Percentiles rank a stretch among this genome's conserved stretches.
Evolutionary conservation across 92 coral and sea anemone species (phyloP).

Genomic region (Siderastrea radians): DNA sequence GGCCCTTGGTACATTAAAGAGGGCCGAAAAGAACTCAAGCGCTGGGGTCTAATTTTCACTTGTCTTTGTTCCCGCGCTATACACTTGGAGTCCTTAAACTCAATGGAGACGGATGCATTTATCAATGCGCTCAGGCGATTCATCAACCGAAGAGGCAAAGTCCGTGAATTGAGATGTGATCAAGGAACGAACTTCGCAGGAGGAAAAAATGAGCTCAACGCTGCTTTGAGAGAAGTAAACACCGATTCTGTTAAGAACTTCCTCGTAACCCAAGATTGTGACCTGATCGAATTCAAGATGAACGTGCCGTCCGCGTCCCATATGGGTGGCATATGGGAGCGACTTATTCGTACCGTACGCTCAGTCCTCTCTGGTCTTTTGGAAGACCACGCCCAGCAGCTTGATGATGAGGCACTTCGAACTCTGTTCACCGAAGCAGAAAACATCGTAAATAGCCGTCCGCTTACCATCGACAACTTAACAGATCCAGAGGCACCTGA

Average conservation of each 20-base stretch:
- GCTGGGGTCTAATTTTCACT: conserved; percentile 65
- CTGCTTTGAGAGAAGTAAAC: conserved; percentile 37
- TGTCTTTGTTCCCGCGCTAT: conserved; percentile 49
- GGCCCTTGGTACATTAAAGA: conserved; percentile 66
- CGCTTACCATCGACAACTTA: no score
- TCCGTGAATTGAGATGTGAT: conserved; percentile 54
- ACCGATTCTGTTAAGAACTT: conserved; percentile 2
- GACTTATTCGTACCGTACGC: no score
- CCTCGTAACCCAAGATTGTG: conserved; percentile 11
- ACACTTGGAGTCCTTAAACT: conserved; percentile 63
- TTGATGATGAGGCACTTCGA: no score
- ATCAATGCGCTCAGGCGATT: conserved; percentile 67
- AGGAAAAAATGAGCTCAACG: conserved; percentile 49
- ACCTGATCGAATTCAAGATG: neutral
- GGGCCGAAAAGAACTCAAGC: conserved; percentile 49
- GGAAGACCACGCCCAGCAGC: no score
- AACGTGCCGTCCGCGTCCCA: no score
- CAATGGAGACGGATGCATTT: conserved; percentile 67
- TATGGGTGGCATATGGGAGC: no score
- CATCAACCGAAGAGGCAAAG: conserved; percentile 63
- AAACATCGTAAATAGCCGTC: no score
- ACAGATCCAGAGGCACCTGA: no score
- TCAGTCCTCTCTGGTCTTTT: no score
- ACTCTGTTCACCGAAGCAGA: no score
- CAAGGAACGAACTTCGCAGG: conserved; percentile 64